phyloP scores from a whole-genome alignment of 2,797 vertebrate species.

The Erethizon dorsatum region DNA sequence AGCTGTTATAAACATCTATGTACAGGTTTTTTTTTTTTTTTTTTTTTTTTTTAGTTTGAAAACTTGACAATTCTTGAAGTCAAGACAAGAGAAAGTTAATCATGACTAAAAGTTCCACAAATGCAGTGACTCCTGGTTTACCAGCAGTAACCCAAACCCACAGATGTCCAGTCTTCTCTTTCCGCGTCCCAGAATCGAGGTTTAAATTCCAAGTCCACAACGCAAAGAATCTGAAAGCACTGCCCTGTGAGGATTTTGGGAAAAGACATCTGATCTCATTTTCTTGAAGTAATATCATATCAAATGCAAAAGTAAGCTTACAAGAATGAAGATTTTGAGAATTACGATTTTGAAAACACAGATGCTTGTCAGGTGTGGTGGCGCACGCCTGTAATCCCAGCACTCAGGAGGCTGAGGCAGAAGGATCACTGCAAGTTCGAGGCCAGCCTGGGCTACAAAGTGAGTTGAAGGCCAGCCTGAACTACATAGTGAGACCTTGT shows the following conservation, averaged over 20 bases:
- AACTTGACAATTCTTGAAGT: conserved; percentile 39
- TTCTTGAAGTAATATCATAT: conserved; percentile 43
- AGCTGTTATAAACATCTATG: no score
- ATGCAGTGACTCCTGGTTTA: conserved; percentile 9
- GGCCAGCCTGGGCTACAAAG: not conserved
- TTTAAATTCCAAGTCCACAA: conserved; percentile 59
- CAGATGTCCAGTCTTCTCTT: not conserved
- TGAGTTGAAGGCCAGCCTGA: not conserved
- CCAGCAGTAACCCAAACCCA: not conserved
- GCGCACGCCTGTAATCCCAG: not conserved
- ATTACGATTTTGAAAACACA: conserved; percentile 30
- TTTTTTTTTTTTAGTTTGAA: no score
- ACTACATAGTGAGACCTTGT: not conserved
- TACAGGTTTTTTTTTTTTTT: no score
- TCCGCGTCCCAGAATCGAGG: conserved; percentile 3
- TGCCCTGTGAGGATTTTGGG: conserved; percentile 22
- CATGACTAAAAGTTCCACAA: conserved; percentile 63
- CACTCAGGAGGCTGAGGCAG: not conserved
- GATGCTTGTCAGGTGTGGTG: not conserved
- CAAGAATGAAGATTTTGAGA: not conserved
- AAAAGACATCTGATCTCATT: conserved; percentile 59
- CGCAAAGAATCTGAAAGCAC: conserved; percentile 47
- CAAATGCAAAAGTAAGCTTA: conserved; percentile 43
- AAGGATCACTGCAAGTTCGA: not conserved
- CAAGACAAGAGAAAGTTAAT: conserved; percentile 52